These are phyloP conservation scores for Oscheius onirici DNA, from an alignment of 2,888 invertebrate species.

Conservation along the genomic window DNA sequence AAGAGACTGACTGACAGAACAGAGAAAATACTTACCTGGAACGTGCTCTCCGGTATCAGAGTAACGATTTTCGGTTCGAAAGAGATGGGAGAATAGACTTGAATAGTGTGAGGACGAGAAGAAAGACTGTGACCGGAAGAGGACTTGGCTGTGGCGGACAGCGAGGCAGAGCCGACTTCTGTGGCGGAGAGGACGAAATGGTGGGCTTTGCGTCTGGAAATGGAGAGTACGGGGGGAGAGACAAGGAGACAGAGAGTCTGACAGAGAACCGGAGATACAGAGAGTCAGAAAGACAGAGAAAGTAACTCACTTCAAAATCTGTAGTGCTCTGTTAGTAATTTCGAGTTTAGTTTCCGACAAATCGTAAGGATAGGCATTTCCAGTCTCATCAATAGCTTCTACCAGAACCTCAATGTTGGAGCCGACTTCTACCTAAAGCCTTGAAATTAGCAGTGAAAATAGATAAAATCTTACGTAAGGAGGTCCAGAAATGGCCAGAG, in stretches of 20 bases:
- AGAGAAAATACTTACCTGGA: no score
- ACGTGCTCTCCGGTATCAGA: conserved; percentile 59
- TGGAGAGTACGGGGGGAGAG: no score
- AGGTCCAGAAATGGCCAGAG: conserved; percentile 54
- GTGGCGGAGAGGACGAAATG: conserved; percentile 42
- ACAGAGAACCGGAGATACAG: neutral
- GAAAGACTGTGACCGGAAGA: conserved; percentile 40
- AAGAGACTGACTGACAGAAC: neutral
- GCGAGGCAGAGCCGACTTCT: conserved; percentile 44
- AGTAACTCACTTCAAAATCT: conserved; percentile 9
- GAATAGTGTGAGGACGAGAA: conserved; percentile 44
- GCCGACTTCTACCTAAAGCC: conserved; percentile 50
- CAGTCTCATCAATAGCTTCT: conserved; percentile 57
- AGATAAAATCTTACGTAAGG: conserved; percentile 44
- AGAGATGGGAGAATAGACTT: conserved; percentile 60
- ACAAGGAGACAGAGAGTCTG: neutral
- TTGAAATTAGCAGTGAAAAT: neutral
- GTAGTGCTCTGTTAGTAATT: conserved; percentile 15
- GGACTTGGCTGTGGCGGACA: conserved; percentile 48
- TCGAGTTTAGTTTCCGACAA: conserved; percentile 29
- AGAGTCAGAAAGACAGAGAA: neutral
- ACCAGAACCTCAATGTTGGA: conserved; percentile 46
- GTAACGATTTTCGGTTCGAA: conserved; percentile 58
- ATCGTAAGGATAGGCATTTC: conserved; percentile 33
- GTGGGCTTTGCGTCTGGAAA: conserved; percentile 39